Conservation (phyloP, 2,113 vertebrate species). For the Antigone vipio region DNA sequence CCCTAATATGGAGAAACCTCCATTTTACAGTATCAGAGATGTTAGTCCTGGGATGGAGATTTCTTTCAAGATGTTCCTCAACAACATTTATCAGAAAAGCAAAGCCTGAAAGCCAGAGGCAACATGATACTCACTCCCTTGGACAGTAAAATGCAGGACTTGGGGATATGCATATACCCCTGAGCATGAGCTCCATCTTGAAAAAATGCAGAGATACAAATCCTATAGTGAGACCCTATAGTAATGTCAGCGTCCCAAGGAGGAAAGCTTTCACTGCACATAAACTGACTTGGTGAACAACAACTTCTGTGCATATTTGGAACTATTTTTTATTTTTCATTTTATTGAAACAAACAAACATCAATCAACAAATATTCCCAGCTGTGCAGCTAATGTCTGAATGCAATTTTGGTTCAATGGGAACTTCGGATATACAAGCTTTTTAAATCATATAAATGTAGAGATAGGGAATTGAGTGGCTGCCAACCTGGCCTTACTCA, state of each 20-base stretch:
- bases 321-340: conserved; percentile 24
- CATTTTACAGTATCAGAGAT: background rate
- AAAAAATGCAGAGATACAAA: background rate
- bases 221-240: background rate
- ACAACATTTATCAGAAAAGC: background rate
- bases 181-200: background rate
- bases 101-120: background rate
- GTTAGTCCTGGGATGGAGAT: accelerated
- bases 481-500: conserved; percentile 48
- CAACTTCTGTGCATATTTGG: conserved; percentile 55
- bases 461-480: conserved; percentile 33
- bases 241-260: background rate
- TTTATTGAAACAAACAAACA: conserved; percentile 50
- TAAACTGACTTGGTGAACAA: background rate
- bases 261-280: background rate
- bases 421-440: conserved; percentile 28
- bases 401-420: conserved; percentile 29
- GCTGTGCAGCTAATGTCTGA: conserved; percentile 9
- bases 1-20: background rate
- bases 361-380: conserved; percentile 46
- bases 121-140: background rate
- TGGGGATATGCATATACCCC: background rate
- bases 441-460: conserved; percentile 45
- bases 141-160: background rate
- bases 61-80: background rate